Evolutionary conservation across 2,888 invertebrate genomes (phyloP).

Genomic region (Meteorus colon): DNA sequence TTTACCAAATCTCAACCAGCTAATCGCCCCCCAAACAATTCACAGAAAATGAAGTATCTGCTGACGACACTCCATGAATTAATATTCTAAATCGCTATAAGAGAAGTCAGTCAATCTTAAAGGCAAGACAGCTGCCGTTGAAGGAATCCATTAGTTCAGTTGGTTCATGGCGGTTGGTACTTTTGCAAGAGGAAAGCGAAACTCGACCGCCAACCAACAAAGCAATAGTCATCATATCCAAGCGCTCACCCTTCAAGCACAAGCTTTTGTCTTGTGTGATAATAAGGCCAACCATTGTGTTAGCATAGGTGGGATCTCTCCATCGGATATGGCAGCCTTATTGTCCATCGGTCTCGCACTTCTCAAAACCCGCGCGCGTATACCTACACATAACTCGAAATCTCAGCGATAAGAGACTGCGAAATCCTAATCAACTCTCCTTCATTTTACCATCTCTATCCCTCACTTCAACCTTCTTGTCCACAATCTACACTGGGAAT

Average conservation of each 20-base stretch:
- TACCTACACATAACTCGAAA: slow-evolving; percentile 42
- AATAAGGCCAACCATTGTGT: slow-evolving; percentile 69
- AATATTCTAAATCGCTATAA: slow-evolving; percentile 55
- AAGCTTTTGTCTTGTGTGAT: slow-evolving; percentile 67
- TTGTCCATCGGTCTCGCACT: slow-evolving; percentile 47
- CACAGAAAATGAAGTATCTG: slow-evolving; percentile 30
- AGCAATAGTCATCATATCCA: slow-evolving; percentile 28
- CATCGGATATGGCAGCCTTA: slow-evolving; percentile 49
- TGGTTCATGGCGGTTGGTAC: slow-evolving; percentile 42
- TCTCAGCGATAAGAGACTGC: slow-evolving; percentile 51
- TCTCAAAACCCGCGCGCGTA: slow-evolving; percentile 6
- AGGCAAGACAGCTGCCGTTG: slow-evolving; percentile 67
- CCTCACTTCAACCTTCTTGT: slow-evolving; percentile 35
- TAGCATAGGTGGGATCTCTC: slow-evolving; percentile 58
- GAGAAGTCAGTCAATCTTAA: slow-evolving; percentile 68
- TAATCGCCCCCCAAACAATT: not conserved
- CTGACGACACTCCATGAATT: slow-evolving; percentile 55
- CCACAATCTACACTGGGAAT: slow-evolving; percentile 19
- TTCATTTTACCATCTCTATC: slow-evolving; percentile 26
- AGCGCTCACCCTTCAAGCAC: slow-evolving; percentile 5
- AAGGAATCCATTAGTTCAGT: slow-evolving; percentile 71
- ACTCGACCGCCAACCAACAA: slow-evolving; percentile 32
- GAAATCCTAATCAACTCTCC: slow-evolving; percentile 51
- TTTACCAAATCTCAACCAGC: not conserved
- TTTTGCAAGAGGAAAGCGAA: slow-evolving; percentile 25